Base-by-base conservation (phyloP, 2,888 invertebrate species). In the Bugulina stolonifera region DNA sequence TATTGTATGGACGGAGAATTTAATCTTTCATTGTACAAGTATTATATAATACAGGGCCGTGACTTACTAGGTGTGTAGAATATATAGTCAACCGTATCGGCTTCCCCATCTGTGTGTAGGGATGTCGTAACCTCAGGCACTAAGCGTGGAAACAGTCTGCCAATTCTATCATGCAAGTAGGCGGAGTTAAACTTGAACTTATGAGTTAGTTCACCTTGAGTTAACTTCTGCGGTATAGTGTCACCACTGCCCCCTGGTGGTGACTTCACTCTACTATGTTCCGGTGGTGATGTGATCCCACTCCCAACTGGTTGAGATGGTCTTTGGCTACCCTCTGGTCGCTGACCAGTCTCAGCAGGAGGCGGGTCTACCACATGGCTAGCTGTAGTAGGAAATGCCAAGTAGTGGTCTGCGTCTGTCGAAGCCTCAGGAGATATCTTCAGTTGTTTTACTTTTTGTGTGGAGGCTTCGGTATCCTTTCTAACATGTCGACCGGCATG, bases 21-120 rank as follows among this genome's bases (percentile, higher is more conserved):
- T n/a, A n/a, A n/a, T n/a, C n/a, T n/a, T n/a, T n/a, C n/a, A n/a
- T n/a, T n/a, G n/a, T n/a, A n/a, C n/a, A n/a, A n/a, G n/a, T n/a
- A n/a, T n/a, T n/a, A n/a, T n/a, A n/a, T n/a, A n/a, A n/a, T n/a
- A n/a, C n/a, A n/a, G n/a, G n/a, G n/a, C n/a, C n/a, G n/a, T n/a
- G 18, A 43, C 43, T 10, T 18, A 43, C 43, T 18, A 10, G 43
- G 43, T 18, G 80, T 79, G 76, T 91, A 93, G 83, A 94, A 93
- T 74, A 97, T 93, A 81, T 94, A 95, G 85, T 97, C 96, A 0
- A 96, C 94, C 0, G 78, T 79, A 57, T 77, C 77, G 3, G 76
- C 76, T 3, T 90, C 91, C 72, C 90, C 84, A 91, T 92, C 92
- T 2, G n/a, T 5, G 72, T 94, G 94, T 81, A 87, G 89, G 18